Conservation (phyloP, 2,797 vertebrate genomes). For the Anguilla marmorata region DNA sequence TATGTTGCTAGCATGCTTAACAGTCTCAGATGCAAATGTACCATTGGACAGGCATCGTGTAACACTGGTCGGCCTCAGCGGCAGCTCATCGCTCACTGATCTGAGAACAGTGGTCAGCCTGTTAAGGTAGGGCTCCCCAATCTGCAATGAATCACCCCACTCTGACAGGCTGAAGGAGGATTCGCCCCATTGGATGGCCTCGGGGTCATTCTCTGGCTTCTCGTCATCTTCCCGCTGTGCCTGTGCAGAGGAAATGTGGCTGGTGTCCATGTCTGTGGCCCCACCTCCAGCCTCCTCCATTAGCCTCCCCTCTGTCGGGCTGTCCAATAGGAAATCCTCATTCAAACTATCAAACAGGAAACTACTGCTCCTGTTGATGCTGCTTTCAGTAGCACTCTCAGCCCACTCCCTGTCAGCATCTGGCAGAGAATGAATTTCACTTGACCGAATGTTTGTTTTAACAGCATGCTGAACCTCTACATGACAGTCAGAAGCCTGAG, state of each 20-base stretch:
- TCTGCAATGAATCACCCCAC: constrained; percentile 76
- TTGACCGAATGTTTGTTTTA: constrained; percentile 34
- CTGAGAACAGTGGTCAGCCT: constrained; percentile 43
- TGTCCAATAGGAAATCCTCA: constrained; percentile 69
- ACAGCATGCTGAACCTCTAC: constrained; percentile 29
- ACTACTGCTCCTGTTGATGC: constrained; percentile 83
- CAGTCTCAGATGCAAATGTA: constrained; percentile 28
- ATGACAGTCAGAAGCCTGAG: constrained; percentile 65
- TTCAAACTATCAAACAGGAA: constrained; percentile 91
- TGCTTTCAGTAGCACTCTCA: constrained; percentile 61
- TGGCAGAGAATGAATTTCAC: not conserved
- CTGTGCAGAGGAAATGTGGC: constrained; percentile 41
- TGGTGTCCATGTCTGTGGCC: constrained; percentile 25
- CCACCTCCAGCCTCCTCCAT: constrained; percentile 43
- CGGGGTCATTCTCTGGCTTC: constrained; percentile 59
- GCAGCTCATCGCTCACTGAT: constrained; percentile 18
- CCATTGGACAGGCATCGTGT: not conserved
- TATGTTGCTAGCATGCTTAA: not conserved
- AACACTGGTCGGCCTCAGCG: not conserved
- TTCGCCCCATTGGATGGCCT: constrained; percentile 66
- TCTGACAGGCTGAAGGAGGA: constrained; percentile 81
- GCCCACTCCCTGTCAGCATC: constrained; percentile 34
- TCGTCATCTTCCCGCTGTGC: constrained; percentile 30
- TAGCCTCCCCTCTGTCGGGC: constrained; percentile 50
- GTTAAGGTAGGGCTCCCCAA: constrained; percentile 74